Conservation (phyloP, 2,113 vertebrate species). For the Glareola pratincola region DNA sequence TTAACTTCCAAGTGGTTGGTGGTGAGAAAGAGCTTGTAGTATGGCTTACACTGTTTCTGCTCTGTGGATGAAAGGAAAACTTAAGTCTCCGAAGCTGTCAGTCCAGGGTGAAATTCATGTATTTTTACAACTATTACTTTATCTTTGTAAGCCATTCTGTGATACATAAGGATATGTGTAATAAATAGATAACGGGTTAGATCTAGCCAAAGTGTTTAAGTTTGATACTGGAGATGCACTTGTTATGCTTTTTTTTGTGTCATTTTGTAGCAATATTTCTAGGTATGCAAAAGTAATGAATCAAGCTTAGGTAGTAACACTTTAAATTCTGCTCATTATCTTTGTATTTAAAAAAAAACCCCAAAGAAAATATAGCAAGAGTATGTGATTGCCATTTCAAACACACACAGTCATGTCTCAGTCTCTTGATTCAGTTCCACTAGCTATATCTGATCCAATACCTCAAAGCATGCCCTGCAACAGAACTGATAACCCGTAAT, state of each 20-base stretch:
- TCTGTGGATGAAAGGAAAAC: neutral
- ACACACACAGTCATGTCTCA: neutral
- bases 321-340: neutral
- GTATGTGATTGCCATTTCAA: neutral
- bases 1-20: conserved; percentile 2
- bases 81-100: neutral
- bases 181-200: conserved; percentile 3
- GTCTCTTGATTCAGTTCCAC: neutral
- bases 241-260: neutral
- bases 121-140: conserved; percentile 51
- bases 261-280: neutral
- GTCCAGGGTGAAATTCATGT: conserved; percentile 9
- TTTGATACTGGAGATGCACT: neutral
- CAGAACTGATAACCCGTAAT: neutral
- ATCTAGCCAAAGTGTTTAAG: neutral
- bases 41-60: neutral
- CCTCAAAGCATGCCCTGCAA: neutral
- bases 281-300: neutral
- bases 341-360: neutral
- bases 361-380: neutral
- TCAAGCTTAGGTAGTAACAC: neutral
- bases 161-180: neutral
- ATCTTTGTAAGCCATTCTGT: conserved; percentile 31
- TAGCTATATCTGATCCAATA: neutral
- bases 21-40: neutral